Evolutionary conservation across 2,888 invertebrate genomes (phyloP), one percentile per base, ranked within the genome.

Genomic region (Caenorhabditis angaria): DNA sequence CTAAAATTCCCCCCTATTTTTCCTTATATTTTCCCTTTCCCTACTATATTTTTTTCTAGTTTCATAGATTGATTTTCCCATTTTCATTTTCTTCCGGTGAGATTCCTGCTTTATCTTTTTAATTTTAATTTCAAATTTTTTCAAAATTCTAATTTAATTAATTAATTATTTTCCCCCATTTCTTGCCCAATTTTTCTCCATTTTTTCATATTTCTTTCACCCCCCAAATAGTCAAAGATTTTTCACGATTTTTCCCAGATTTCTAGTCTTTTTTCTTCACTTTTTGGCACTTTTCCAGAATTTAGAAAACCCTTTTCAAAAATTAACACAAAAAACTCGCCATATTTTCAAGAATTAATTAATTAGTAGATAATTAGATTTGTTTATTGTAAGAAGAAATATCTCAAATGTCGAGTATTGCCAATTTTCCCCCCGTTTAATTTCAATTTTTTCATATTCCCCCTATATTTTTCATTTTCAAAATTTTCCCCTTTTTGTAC

Each of bases 1-100:
- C 87, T 91, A 77, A 57, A 18, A 12, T 27, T 28, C 2, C 8
- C 35, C n/a, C 22, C 22, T 10, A 47, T 18, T 27, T 59, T 12
- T 47, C 20, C 4, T 32, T 25, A 29, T 29, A 53, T 29, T 29
- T 22, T 61, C 24, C 22, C 28, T 18, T 60, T 22, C 22, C 29
- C 25, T 1, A 25, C 5, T 24, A 29, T 27, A 24, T 22, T 24
- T 20, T 32, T 47, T 29, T 35, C 24, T 24, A 18, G 6, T 28
- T 22, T 47, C 55, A 10, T 41, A 22, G 27, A 24, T 28, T 24
- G 12, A 10, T 41, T 24, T 24, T 20, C 32, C 28, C 28, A 50
- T 50, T 51, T 54, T 62, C 62, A 25, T 27, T 41, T 47, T 35
- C 55, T 22, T 20, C 41, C 25, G 24, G 25, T 47, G 22, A 18